Percentiles rank a stretch among this genome's conserved stretches.
These are phyloP conservation scores for Diachasma alloeum DNA, from an alignment of 1,140 invertebrate genomes.

Conservation along the genomic window DNA sequence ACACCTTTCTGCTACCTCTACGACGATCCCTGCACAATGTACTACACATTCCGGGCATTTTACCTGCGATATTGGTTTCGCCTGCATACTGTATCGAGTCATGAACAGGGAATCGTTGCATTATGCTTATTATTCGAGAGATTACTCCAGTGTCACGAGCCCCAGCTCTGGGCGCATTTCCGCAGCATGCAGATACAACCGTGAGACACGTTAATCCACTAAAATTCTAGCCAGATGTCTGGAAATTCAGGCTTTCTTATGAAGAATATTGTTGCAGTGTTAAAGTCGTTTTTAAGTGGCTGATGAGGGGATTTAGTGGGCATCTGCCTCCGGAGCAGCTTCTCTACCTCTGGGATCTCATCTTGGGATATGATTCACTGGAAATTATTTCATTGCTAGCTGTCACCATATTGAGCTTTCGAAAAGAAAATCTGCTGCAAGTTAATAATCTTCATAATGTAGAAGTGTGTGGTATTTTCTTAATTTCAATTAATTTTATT, in stretches of 20 bases:
- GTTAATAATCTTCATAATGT: conserved; percentile 84
- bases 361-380: conserved; percentile 90
- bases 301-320: conserved; percentile 94
- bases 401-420: conserved; percentile 88
- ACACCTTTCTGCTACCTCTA: conserved; percentile 95
- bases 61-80: conserved; percentile 92
- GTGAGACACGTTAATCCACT: conserved; percentile 68
- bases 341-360: conserved; percentile 89
- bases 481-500: conserved; percentile 6
- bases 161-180: conserved; percentile 90
- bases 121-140: conserved; percentile 88
- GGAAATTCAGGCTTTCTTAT: too few species aligned
- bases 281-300: conserved; percentile 92
- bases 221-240: too few species aligned
- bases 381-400: conserved; percentile 89
- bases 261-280: conserved; percentile 71
- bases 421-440: conserved; percentile 91
- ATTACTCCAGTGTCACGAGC: conserved; percentile 89
- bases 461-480: conserved; percentile 67
- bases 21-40: conserved; percentile 85
- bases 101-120: conserved; percentile 87
- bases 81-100: conserved; percentile 89
- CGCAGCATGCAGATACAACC: conserved; percentile 87
- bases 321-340: conserved; percentile 92
- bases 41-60: conserved; percentile 90